Base-by-base conservation (phyloP, 2,797 vertebrate genomes). In the Erithacus rubecula region DNA sequence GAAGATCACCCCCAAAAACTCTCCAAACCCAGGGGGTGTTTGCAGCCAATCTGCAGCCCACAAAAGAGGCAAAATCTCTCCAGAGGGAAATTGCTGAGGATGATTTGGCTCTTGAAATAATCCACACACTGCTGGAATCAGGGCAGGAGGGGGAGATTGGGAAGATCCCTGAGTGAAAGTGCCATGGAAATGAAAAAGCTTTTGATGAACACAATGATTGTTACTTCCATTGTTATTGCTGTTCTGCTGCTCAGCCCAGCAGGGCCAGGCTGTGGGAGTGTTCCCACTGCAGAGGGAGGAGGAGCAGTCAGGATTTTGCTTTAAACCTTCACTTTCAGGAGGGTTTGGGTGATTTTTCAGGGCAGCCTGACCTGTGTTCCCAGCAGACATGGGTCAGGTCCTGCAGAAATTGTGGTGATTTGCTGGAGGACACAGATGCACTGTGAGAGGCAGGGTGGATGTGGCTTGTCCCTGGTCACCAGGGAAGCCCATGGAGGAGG, bases 41-140 rank as follows among this genome's bases (percentile, higher is more conserved):
- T 62, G 49, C 32, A 59, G 65, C 49, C 27, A 6, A 13, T 90
- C 59, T 64, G 43, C 82, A 62, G 39, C 71, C 60, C 39, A 11
- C 7, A 0, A 36, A 80, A 74, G 53, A 76, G 22, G 62, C 56
- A 59, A n/a, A 93, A 77, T 43, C 63, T 72, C 39, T 52, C 43
- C 2, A 13, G 83, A 26, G 39, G 34, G 26, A 14, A 52, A 77
- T 52, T 23, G 18, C 9, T 5, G 0, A 0, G 2, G 37, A 41
- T 44, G 78, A 39, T 87, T 84, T 63, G 65, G 56, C 70, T 68
- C 74, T 78, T 34, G 81, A 44, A 41, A 21, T 81, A 58, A 64
- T 18, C 47, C 56, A 51, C 30, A 39, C 27, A 6, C 44, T 46
- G 10, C 60, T 81, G 82, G 67, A 77, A n/a, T 44, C 37, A 4